Evolutionary conservation across 92 coral and sea anemone genomes (phyloP).

Genomic region (Bergia sp.): DNA sequence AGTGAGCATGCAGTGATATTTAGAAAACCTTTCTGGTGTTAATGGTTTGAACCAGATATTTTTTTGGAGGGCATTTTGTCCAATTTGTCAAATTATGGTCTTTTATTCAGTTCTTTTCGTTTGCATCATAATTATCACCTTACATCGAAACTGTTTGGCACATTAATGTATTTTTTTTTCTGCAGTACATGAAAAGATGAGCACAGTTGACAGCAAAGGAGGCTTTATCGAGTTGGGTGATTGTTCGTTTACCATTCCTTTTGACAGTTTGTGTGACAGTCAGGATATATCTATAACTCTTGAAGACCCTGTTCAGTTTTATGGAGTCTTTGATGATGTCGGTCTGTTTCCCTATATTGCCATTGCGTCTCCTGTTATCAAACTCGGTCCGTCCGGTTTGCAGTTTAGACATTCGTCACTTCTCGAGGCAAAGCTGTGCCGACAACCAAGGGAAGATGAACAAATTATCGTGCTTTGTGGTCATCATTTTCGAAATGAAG

Average conservation of each 20-base stretch:
- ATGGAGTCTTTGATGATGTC: conserved; percentile 8
- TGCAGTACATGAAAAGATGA: background rate
- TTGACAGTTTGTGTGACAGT: background rate
- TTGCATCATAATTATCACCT: no score
- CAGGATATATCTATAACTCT: background rate
- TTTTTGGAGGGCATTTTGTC: no score
- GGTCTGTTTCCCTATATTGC: conserved; percentile 5
- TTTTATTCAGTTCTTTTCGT: no score
- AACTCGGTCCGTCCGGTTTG: conserved; percentile 20
- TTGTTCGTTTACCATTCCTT: conserved; percentile 21
- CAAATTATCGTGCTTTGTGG: conserved; percentile 2
- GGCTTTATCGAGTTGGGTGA: background rate
- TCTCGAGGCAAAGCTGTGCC: conserved; percentile 1
- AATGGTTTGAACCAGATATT: no score
- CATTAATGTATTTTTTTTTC: background rate
- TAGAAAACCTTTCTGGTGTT: no score
- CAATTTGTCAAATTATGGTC: no score
- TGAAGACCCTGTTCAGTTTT: conserved; percentile 8
- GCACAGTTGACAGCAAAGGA: background rate
- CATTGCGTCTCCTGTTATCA: conserved; percentile 3
- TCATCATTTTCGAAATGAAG: background rate
- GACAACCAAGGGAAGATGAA: conserved; percentile 8
- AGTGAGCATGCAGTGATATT: no score
- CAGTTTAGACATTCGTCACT: background rate
- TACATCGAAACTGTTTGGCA: no score